Evolutionary conservation across 2,113 vertebrate genomes (phyloP).

Genomic region (Nothobranchius kuhntae): DNA sequence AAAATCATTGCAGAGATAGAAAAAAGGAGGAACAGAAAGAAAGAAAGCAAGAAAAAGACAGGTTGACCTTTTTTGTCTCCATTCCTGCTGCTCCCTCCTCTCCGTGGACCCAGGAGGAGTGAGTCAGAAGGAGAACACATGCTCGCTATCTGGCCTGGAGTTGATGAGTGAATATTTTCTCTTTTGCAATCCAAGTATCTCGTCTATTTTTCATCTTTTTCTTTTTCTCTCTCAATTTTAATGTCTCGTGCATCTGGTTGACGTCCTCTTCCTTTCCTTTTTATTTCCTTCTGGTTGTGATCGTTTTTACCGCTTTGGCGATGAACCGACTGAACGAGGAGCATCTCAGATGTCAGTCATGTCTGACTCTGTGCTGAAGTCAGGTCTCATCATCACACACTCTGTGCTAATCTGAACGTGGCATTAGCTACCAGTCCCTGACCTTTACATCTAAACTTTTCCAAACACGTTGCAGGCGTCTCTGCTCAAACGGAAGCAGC

Average conservation of each 20-base stretch:
- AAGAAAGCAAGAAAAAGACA: constrained; percentile 32
- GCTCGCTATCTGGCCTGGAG: constrained; percentile 29
- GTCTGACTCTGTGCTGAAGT: constrained; percentile 60
- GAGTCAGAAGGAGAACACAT: constrained; percentile 5
- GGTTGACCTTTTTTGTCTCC: constrained; percentile 67
- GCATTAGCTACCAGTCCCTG: constrained; percentile 33
- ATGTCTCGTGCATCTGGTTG: background rate
- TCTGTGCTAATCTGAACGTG: constrained; percentile 41
- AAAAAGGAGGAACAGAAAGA: constrained; percentile 1
- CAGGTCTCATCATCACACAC: constrained; percentile 56
- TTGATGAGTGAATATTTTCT: constrained; percentile 29
- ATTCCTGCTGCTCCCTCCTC: constrained; percentile 41
- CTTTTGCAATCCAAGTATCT: constrained; percentile 11
- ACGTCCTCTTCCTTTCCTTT: background rate
- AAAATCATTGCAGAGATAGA: constrained; percentile 58
- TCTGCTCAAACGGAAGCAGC: background rate
- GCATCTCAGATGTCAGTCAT: constrained; percentile 40
- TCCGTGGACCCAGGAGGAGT: constrained; percentile 44
- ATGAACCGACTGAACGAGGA: background rate
- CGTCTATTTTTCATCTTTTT: constrained; percentile 1
- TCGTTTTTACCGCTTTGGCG: background rate
- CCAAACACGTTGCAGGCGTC: constrained; percentile 6
- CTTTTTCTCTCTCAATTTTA: background rate
- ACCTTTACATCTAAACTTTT: constrained; percentile 60
- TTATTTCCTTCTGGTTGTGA: background rate